A percentile compares a stretch with the other conserved stretches of the same genome.
Conservation (phyloP, 2,113 vertebrate species). For the Empidonax alnorum region DNA sequence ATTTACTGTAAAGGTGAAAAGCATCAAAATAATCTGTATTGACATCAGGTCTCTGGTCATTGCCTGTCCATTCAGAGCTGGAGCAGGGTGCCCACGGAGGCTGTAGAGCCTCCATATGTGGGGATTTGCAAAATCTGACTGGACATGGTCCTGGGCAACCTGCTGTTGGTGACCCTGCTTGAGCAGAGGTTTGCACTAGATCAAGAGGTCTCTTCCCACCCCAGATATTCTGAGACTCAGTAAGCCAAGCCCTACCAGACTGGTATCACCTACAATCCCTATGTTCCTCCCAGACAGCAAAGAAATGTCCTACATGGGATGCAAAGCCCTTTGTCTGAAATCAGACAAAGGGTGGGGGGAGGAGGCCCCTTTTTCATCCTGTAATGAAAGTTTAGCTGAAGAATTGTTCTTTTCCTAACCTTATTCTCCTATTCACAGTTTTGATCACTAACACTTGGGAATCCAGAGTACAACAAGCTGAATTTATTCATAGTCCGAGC, state of each 20-base stretch:
- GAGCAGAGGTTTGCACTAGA: neutral
- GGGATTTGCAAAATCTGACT: neutral
- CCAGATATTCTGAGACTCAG: neutral
- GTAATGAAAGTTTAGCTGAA: neutral
- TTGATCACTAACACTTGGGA: constrained; percentile 22
- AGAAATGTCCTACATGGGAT: neutral
- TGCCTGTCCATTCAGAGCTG: neutral
- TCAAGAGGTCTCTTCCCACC: neutral
- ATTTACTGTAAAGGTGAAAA: neutral
- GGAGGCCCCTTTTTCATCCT: neutral
- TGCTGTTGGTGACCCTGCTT: neutral
- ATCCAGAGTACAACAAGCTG: neutral
- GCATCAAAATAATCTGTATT: neutral
- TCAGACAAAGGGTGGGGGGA: neutral
- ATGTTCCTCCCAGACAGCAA: neutral
- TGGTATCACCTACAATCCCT: neutral
- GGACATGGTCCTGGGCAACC: neutral
- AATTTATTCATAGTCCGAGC: constrained; percentile 21
- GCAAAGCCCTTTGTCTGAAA: constrained; percentile 8
- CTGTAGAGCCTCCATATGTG: neutral
- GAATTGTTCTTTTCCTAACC: constrained; percentile 26
- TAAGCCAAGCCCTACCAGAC: neutral
- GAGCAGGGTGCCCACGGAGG: neutral
- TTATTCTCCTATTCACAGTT: constrained; percentile 25
- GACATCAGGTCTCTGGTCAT: neutral